A percentile compares a stretch with the other conserved stretches of the same genome.
phyloP scores from a whole-genome alignment of 92 coral and sea anemone genomes.

The Muricea muricata region DNA sequence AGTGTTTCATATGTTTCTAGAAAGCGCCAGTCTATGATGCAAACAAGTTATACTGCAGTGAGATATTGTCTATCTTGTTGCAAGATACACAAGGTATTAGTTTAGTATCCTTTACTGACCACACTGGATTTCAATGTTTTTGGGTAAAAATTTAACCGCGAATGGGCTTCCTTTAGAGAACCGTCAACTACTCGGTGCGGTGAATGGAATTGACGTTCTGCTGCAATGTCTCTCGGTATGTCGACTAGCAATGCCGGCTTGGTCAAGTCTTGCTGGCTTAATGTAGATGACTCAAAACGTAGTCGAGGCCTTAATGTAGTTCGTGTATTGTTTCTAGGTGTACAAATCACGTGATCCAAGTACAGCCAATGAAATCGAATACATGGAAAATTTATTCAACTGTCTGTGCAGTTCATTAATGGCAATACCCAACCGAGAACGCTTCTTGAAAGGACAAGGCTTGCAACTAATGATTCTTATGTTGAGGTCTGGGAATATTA shows the following conservation, averaged over 20 bases:
- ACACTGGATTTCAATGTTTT: background rate
- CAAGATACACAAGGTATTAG: constrained; percentile 86
- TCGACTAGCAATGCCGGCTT: background rate
- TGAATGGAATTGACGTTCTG: constrained; percentile 92
- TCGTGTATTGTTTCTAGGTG: constrained; percentile 52
- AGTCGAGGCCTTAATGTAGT: no score
- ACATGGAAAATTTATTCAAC: constrained; percentile 98
- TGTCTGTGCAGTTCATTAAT: constrained; percentile 93
- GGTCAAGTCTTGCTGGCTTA: background rate
- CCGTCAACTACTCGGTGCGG: constrained; percentile 88
- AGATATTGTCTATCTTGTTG: constrained; percentile 87
- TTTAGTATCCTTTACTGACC: background rate
- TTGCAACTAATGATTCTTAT: constrained; percentile 96
- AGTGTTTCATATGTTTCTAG: no score
- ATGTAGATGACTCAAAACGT: no score
- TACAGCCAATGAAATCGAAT: constrained; percentile 89
- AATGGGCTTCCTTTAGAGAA: constrained; percentile 67
- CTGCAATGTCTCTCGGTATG: constrained; percentile 94
- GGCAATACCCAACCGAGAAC: constrained; percentile 86
- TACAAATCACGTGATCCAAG: constrained; percentile 93
- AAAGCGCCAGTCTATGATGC: constrained; percentile 96
- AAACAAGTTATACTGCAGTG: constrained; percentile 94
- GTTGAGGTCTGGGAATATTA: constrained; percentile 77
- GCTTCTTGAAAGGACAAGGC: constrained; percentile 95
- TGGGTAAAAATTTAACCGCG: background rate